Base-by-base conservation (phyloP, 1,140 invertebrate genomes). In the Drosophila elegans region DNA sequence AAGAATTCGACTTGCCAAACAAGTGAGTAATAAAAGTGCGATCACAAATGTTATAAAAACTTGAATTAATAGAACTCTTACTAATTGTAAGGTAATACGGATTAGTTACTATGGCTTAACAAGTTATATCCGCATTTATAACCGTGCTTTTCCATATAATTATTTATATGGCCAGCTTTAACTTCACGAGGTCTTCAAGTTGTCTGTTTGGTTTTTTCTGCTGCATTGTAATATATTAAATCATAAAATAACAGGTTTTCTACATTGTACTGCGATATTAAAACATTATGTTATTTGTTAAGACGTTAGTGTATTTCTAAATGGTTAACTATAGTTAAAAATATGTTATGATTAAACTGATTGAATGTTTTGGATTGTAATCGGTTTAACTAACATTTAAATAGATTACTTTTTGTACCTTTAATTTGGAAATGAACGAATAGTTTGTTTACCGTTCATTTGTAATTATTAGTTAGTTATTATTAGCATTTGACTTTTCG, bases 1-100 rank as follows among this genome's bases (percentile, higher is more conserved):
- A 34, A 34, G 60, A 29, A 27, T 59, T 38, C 27, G 59, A 56
- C 59, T 62, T 42, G 27, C 42, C 38, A 42, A 29, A 0, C 9
- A 2, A 6, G 25, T 52, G 11, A 3, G 6, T 13, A 59, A 25
- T 42, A 25, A 11, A 21, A 13, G 1, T 21, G 48, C 48, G 1
- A 34, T 16, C 44, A 25, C 42, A 10, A 34, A 5, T 29, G 9
- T 45, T 38, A 11, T 6, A 38, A 10, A 38, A 36, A 21, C 21
- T 16, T 10, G 4, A 0, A 10, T 49, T 4, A 49, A 6, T 13
- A 2, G 46, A 6, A 13, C 3, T 13, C 32, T 34, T 5, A 34
- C 0, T 51, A 51, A 16, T 13, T 5, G 1, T 16, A 4, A 10
- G 29, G 11, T 51, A 11, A 36, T 46, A 27, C 45, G n/a, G 11